These are phyloP conservation scores for Leptopilina boulardi DNA, from an alignment of 1,140 invertebrate species.

Conservation along the genomic window DNA sequence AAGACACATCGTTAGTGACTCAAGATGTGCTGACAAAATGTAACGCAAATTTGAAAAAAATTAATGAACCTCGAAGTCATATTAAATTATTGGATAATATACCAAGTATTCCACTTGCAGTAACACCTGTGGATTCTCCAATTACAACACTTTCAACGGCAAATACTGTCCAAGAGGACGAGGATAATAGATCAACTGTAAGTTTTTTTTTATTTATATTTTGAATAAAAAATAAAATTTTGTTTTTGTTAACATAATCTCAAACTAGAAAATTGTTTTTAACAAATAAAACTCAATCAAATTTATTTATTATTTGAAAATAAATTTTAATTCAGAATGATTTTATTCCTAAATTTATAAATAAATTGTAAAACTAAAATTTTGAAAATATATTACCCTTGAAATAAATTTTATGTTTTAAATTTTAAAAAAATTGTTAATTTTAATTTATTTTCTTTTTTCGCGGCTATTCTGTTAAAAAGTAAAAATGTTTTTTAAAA, in stretches of 20 bases:
- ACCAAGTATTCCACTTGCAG: conserved; percentile 67
- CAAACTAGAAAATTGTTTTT: no score
- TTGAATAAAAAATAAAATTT: background rate
- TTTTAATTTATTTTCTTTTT: no score
- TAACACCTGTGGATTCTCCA: conserved; percentile 60
- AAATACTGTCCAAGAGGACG: conserved; percentile 62
- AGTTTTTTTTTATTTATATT: background rate
- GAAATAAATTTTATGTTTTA: no score
- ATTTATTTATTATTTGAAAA: no score
- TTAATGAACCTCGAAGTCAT: conserved; percentile 68
- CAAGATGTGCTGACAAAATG: conserved; percentile 64
- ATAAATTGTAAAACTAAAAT: no score
- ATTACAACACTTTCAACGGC: conserved; percentile 48
- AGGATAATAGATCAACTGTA: conserved; percentile 57
- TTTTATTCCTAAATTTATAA: no score
- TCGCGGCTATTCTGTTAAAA: no score
- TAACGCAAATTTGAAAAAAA: conserved; percentile 70
- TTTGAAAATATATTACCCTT: no score
- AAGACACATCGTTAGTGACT: conserved; percentile 46
- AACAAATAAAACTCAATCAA: no score
- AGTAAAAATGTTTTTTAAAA: background rate
- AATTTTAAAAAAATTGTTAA: no score
- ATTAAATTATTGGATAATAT: conserved; percentile 72
- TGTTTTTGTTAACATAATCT: no score
- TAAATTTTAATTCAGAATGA: no score